Conservation (phyloP, 2,113 vertebrate genomes). For the Sapajus apella region DNA sequence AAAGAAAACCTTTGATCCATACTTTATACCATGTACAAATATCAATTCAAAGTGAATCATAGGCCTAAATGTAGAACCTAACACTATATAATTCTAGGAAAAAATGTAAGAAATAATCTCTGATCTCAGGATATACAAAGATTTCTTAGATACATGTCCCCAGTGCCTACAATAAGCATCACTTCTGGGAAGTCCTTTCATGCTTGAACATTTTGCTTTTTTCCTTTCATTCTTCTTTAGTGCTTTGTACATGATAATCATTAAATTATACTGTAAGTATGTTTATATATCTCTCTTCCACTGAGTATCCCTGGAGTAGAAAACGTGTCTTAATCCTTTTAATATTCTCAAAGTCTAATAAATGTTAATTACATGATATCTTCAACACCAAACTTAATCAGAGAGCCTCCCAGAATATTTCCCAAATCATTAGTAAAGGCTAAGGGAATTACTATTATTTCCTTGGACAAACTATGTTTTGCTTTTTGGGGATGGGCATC, state of each 20-base stretch:
- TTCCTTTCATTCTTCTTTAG: background rate
- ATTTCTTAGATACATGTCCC: background rate
- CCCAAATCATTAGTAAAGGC: background rate
- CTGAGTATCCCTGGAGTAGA: background rate
- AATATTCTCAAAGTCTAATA: background rate
- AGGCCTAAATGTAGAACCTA: background rate
- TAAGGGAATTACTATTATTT: background rate
- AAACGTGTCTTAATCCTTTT: constrained; percentile 5
- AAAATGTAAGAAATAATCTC: constrained; percentile 18
- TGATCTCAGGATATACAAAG: background rate
- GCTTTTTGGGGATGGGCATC: background rate
- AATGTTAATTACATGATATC: background rate
- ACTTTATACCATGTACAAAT: background rate
- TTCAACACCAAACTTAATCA: background rate
- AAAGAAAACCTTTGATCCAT: background rate
- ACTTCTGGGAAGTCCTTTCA: background rate
- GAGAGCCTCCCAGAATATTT: background rate
- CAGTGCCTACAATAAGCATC: background rate
- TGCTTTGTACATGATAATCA: background rate
- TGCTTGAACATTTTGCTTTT: background rate
- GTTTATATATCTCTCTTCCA: background rate
- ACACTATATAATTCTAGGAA: background rate
- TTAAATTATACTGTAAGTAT: background rate
- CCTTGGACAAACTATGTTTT: background rate
- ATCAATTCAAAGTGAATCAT: background rate